Evolutionary conservation across 2,888 invertebrate species (phyloP), one percentile per base, ranked within the genome.

Genomic region (Ophonus ardosiacus): DNA sequence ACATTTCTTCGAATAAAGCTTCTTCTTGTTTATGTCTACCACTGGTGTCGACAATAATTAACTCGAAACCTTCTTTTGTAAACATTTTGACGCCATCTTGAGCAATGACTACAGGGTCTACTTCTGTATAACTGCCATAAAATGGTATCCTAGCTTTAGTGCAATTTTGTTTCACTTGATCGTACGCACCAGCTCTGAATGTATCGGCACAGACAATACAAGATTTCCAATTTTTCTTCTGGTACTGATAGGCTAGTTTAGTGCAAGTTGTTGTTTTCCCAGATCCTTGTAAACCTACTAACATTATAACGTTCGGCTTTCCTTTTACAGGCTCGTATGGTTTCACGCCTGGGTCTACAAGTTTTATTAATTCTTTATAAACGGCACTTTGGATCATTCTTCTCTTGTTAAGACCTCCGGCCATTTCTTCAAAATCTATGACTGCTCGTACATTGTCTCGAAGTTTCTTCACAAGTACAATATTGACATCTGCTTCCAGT

Each of bases 261-360:
- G 99, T 99, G 93, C 99, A 99, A 0, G 99, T 99, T 24, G 99
- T 99, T 0, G 99, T 99, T 93, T 99, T 99, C 87, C 99, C 99
- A 85, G 99, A 98, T 86, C 99, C 99, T 93, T 99, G 99, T 10
- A 99, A 94, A 89, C 99, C 99, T 81, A 99, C 99, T 93, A 99
- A 99, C 99, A 99, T 99, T 88, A 99, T 97, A 18, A 99, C 93
- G 92, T 99, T 99, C 63, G 97, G 95, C 90, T 96, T 96, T 79
- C 98, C 99, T 92, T 99, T 99, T 0, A 96, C 93, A 65, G 99
- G 99, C 89, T 97, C 97, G 92, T 97, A 99, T 4, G 99, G 97
- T 90, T 99, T 98, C 0, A 99, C 99, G 86, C 97, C 98, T 24
- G 99, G 99, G 92, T 99, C 99, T 78, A 99, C 98, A 84, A 98